These are phyloP conservation scores for Trachymyrmex septentrionalis DNA, from an alignment of 1,140 invertebrate species.

Conservation along the genomic window DNA sequence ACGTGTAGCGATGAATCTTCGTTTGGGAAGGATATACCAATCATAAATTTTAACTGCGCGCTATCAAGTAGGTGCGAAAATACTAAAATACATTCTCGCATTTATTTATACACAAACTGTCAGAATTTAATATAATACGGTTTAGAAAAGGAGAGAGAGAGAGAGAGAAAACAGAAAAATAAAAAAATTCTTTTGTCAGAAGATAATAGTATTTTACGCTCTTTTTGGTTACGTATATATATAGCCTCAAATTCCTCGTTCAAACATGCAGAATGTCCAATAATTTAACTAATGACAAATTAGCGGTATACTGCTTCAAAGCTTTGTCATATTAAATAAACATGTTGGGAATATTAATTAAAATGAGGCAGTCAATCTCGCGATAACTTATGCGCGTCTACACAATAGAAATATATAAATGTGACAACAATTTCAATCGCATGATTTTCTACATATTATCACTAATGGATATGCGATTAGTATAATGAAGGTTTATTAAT, in stretches of 20 bases:
- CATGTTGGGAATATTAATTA: constrained; percentile 56
- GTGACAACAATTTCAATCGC: constrained; percentile 35
- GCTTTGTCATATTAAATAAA: constrained; percentile 59
- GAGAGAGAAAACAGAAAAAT: neutral
- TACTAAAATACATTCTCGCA: neutral
- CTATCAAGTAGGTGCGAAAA: neutral
- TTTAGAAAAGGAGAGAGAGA: too few relatives aligned
- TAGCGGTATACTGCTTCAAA: constrained; percentile 50
- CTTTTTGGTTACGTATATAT: constrained; percentile 17
- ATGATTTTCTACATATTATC: constrained; percentile 63
- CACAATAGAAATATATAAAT: constrained; percentile 32
- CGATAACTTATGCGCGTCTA: constrained; percentile 28
- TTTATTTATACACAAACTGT: neutral
- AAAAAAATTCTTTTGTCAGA: neutral
- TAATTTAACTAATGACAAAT: constrained; percentile 56
- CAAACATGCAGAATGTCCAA: constrained; percentile 7
- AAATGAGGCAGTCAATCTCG: constrained; percentile 50
- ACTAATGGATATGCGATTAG: constrained; percentile 45
- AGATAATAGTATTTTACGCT: constrained; percentile 6
- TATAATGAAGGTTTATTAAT: constrained; percentile 44
- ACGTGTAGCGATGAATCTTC: constrained; percentile 45
- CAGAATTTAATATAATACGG: neutral
- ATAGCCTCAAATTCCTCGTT: neutral
- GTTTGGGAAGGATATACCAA: constrained; percentile 19
- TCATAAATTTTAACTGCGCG: constrained; percentile 45